phyloP scores from a whole-genome alignment of 2,888 invertebrate genomes.

The Sylvicola fuscatus region DNA sequence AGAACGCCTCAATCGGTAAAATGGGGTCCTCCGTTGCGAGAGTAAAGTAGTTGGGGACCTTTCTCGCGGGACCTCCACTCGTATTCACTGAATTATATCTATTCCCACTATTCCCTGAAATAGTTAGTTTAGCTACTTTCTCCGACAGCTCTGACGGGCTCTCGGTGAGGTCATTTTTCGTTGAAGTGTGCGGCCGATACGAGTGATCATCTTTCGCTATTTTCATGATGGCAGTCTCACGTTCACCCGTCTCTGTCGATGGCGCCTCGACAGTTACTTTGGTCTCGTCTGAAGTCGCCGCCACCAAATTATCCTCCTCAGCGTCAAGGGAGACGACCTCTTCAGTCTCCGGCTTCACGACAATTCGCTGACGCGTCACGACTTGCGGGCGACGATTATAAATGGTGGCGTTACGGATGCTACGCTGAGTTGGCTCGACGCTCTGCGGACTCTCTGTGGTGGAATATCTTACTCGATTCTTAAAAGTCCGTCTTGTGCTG shows the following conservation, averaged over 20 bases:
- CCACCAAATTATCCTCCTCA: neutral
- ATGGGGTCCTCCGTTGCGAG: constrained; percentile 62
- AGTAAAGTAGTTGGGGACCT: constrained; percentile 47
- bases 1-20: constrained; percentile 60
- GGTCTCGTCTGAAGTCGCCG: neutral
- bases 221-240: constrained; percentile 34
- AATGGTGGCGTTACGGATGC: constrained; percentile 4
- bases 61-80: constrained; percentile 27
- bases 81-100: constrained; percentile 45
- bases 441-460: neutral
- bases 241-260: constrained; percentile 13
- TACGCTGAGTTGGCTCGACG: constrained; percentile 7
- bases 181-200: constrained; percentile 3
- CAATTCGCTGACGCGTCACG: constrained; percentile 3
- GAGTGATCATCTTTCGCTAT: constrained; percentile 21
- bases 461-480: neutral
- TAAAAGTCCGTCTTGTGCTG: constrained; percentile 7
- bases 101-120: constrained; percentile 48
- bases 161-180: constrained; percentile 8
- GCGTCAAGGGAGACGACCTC: constrained; percentile 11
- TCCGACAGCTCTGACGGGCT: constrained; percentile 37
- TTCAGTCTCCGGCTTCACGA: constrained; percentile 20
- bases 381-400: constrained; percentile 4
- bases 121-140: constrained; percentile 49
- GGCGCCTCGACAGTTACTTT: constrained; percentile 20